Conservation (phyloP, 2,888 invertebrate species). For the Tromatobia lineatoria region DNA sequence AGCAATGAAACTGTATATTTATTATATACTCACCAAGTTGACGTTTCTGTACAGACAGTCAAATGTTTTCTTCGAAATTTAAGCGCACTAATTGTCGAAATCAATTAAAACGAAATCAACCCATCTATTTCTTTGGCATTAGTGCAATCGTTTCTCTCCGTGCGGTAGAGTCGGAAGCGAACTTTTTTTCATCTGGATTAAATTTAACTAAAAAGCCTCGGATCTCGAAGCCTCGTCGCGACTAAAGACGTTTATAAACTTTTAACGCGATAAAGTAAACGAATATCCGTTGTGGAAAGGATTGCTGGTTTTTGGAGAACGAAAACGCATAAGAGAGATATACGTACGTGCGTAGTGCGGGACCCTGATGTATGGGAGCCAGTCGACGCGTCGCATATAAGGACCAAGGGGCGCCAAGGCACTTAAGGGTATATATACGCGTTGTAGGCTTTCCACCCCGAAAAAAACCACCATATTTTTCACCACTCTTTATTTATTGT, state of each 20-base stretch:
- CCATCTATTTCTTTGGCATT: too few species aligned
- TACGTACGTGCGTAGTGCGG: conserved; percentile 54
- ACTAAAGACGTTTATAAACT: conserved; percentile 13
- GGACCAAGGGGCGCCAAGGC: conserved; percentile 80
- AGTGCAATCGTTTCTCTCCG: too few species aligned
- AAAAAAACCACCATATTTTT: conserved; percentile 77
- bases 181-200: too few species aligned
- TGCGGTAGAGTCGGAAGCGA: too few species aligned
- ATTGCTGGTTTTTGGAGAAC: conserved; percentile 20
- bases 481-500: conserved; percentile 80
- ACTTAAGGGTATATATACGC: conserved; percentile 78
- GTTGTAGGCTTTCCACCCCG: conserved; percentile 56
- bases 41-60: too few species aligned
- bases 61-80: too few species aligned
- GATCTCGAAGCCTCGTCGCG: conserved; percentile 15
- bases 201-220: too few species aligned
- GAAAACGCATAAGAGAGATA: conserved; percentile 3
- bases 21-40: too few species aligned
- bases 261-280: conserved; percentile 50
- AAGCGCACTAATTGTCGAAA: too few species aligned
- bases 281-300: conserved; percentile 32
- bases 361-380: conserved; percentile 76
- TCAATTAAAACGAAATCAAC: too few species aligned
- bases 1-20: too few species aligned
- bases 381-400: conserved; percentile 70